phyloP scores from a whole-genome alignment of 2,113 vertebrate genomes.

The Tichodroma muraria region DNA sequence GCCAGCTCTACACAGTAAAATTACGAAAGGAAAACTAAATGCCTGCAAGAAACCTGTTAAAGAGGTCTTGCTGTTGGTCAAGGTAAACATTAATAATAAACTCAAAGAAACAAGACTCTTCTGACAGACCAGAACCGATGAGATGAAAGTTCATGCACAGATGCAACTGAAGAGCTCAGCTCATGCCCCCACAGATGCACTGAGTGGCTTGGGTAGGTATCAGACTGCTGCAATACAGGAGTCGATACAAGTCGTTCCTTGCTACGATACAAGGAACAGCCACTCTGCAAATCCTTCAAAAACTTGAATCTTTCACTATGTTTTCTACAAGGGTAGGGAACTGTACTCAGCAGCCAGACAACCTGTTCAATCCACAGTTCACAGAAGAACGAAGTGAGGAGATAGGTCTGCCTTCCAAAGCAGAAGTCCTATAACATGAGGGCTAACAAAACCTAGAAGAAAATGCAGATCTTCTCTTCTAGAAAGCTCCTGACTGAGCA shows the following conservation, averaged over 20 bases:
- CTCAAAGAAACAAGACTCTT: not conserved
- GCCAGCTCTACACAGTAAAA: not conserved
- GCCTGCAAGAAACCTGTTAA: not conserved
- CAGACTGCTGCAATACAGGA: not conserved
- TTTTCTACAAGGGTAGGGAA: not conserved
- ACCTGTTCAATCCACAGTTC: not conserved
- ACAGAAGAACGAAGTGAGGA: not conserved
- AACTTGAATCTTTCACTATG: not conserved
- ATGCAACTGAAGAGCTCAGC: not conserved
- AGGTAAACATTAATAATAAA: not conserved
- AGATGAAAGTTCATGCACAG: not conserved
- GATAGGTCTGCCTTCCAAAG: not conserved
- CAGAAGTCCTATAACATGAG: not conserved
- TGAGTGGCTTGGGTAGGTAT: not conserved
- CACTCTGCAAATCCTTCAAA: not conserved
- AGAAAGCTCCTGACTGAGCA: not conserved
- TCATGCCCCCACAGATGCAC: not conserved
- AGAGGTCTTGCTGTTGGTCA: not conserved
- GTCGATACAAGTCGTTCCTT: no score
- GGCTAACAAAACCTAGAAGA: not conserved
- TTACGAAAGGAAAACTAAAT: not conserved
- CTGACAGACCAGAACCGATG: not conserved
- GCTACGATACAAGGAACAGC: not conserved
- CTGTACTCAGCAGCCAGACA: not conserved
- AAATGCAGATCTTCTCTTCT: not conserved